Evolutionary conservation across 1,140 invertebrate genomes (phyloP).

Genomic region (Adelges cooleyi): DNA sequence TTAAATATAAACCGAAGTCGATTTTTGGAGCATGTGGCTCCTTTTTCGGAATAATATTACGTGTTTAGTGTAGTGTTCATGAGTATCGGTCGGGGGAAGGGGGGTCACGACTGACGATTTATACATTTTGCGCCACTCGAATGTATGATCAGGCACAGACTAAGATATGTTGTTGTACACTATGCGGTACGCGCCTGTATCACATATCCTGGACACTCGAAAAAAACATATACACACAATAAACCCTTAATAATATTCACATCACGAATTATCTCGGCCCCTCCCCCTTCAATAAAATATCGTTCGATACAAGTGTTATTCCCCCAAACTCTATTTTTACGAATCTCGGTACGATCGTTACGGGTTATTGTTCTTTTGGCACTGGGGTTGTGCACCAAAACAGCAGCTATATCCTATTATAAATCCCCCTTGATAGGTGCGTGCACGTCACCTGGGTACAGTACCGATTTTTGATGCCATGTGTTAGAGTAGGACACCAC

Average conservation of each 20-base stretch:
- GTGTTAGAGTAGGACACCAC: background rate
- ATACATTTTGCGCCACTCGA: constrained; percentile 6
- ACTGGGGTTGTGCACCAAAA: background rate
- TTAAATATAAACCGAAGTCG: too few relatives aligned
- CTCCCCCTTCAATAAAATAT: background rate
- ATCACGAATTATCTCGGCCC: constrained; percentile 17
- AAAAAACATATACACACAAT: too few relatives aligned
- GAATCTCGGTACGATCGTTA: constrained; percentile 3
- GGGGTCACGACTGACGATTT: background rate
- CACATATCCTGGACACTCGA: background rate
- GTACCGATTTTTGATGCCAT: constrained; percentile 25
- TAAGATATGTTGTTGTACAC: background rate
- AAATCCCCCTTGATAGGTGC: background rate
- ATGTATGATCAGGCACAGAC: background rate
- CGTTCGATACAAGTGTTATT: background rate
- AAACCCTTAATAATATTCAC: constrained; percentile 12
- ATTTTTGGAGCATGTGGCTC: too few relatives aligned
- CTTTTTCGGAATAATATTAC: too few relatives aligned
- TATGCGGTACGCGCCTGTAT: background rate
- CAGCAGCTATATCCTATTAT: background rate
- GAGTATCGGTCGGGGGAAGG: too few relatives aligned
- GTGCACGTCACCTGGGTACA: constrained; percentile 16
- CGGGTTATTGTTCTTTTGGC: constrained; percentile 7
- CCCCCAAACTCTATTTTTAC: background rate
- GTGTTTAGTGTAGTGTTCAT: too few relatives aligned